Conservation (phyloP, 2,888 invertebrate genomes). For the Leistus spinibarbis region DNA sequence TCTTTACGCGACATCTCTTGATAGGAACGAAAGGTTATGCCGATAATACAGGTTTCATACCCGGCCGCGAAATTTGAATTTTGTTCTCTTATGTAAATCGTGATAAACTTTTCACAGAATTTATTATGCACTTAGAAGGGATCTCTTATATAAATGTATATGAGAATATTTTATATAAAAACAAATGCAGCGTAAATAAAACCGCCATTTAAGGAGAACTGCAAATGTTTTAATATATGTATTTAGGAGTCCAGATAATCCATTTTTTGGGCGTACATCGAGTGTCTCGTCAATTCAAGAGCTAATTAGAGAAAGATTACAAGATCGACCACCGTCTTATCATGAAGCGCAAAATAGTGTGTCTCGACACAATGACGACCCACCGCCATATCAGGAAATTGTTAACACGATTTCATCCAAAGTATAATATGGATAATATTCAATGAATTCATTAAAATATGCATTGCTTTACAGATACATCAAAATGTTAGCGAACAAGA, state of each 20-base stretch:
- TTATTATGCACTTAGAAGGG: no score
- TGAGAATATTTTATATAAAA: neutral
- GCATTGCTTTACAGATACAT: neutral
- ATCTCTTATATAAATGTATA: no score
- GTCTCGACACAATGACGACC: conserved; percentile 42
- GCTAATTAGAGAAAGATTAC: conserved; percentile 45
- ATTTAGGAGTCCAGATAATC: conserved; percentile 1
- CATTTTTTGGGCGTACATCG: conserved; percentile 20
- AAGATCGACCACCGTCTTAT: conserved; percentile 52
- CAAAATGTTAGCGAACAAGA: neutral
- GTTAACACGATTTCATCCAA: conserved; percentile 20
- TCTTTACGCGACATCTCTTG: neutral
- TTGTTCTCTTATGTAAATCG: no score
- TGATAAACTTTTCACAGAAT: neutral
- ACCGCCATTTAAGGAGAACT: no score
- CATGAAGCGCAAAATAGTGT: conserved; percentile 43
- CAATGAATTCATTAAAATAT: neutral
- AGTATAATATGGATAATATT: conserved; percentile 1
- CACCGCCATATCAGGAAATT: conserved; percentile 47
- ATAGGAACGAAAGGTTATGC: no score
- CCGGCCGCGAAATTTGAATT: no score
- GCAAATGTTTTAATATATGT: neutral
- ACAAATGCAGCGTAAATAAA: neutral
- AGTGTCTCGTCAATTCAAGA: conserved; percentile 46
- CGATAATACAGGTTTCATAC: no score